A percentile compares a stretch with the other conserved stretches of the same genome.
Conservation (phyloP, 2,113 vertebrate genomes). For the Cavia aperea region DNA sequence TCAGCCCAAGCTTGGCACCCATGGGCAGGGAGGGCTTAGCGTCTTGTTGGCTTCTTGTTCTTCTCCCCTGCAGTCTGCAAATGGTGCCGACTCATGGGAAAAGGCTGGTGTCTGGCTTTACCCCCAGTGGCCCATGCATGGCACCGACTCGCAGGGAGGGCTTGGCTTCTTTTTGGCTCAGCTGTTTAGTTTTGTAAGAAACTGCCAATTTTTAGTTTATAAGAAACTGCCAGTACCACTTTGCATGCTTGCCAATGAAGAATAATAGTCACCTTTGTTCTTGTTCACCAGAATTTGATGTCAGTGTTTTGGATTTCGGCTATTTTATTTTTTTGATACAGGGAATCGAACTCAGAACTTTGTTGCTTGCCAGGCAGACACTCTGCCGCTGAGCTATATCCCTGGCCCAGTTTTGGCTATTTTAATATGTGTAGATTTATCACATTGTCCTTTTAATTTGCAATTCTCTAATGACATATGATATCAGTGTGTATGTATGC, state of each 20-base stretch:
- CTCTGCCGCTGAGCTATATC: too few species aligned
- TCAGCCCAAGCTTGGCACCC: too few species aligned
- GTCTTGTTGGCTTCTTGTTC: too few species aligned
- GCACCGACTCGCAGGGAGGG: too few species aligned
- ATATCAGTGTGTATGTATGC: neutral
- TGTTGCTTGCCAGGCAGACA: too few species aligned
- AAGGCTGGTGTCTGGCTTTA: too few species aligned
- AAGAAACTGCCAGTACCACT: neutral
- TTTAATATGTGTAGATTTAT: neutral
- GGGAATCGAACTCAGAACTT: too few species aligned
- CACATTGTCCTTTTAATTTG: neutral
- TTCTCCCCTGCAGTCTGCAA: too few species aligned
- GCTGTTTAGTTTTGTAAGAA: constrained; percentile 14
- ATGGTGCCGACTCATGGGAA: too few species aligned
- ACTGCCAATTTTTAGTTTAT: neutral
- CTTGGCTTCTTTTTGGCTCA: too few species aligned
- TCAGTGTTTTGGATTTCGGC: constrained; percentile 16
- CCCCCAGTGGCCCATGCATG: too few species aligned
- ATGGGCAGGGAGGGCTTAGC: too few species aligned
- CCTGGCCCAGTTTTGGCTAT: neutral
- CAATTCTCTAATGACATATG: neutral
- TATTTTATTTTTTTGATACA: neutral
- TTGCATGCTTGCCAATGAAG: neutral
- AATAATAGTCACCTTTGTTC: neutral
- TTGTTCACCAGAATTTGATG: neutral